A percentile compares a stretch with the other conserved stretches of the same genome.
These are phyloP conservation scores for Pseudorhiza aurosa DNA, from an alignment of 30 jellyfish, hydroid and myxozoan genomes.

Conservation along the genomic window DNA sequence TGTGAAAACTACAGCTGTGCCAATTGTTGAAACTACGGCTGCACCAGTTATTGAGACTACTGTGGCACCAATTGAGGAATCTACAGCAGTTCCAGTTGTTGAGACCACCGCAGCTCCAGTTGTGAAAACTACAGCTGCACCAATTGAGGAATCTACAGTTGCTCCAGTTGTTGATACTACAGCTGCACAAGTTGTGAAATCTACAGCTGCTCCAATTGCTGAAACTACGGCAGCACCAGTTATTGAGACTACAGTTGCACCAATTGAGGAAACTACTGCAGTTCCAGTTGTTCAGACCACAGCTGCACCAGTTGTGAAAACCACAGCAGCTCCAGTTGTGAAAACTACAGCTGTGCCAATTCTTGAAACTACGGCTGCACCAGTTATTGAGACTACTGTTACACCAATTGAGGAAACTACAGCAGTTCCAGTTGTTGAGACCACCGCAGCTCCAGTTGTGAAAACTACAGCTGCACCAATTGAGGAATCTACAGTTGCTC, in stretches of 20 bases:
- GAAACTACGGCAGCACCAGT: conserved; percentile 39
- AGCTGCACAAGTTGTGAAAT: conserved; percentile 2
- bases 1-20: background rate
- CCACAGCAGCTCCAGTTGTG: conserved; percentile 17
- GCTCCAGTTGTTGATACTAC: conserved; percentile 24
- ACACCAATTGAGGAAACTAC: conserved; percentile 38
- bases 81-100: conserved; percentile 1
- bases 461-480: conserved; percentile 46
- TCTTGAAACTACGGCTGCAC: conserved; percentile 38
- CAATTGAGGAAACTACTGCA: conserved; percentile 11
- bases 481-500: conserved; percentile 52
- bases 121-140: background rate
- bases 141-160: conserved; percentile 39
- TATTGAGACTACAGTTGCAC: conserved; percentile 6
- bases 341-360: conserved; percentile 12
- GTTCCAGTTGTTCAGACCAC: conserved; percentile 39
- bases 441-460: conserved; percentile 45
- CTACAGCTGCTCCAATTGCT: conserved; percentile 21
- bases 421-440: conserved; percentile 29
- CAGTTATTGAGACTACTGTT: conserved; percentile 43
- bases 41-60: conserved; percentile 10
- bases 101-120: background rate
- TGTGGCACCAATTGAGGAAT: conserved; percentile 3
- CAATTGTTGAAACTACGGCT: conserved; percentile 13
- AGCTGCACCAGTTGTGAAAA: conserved; percentile 22